Percentiles rank a stretch among this genome's conserved stretches.
phyloP scores from a whole-genome alignment of 2,113 vertebrate species.

The Eulemur rufifrons region DNA sequence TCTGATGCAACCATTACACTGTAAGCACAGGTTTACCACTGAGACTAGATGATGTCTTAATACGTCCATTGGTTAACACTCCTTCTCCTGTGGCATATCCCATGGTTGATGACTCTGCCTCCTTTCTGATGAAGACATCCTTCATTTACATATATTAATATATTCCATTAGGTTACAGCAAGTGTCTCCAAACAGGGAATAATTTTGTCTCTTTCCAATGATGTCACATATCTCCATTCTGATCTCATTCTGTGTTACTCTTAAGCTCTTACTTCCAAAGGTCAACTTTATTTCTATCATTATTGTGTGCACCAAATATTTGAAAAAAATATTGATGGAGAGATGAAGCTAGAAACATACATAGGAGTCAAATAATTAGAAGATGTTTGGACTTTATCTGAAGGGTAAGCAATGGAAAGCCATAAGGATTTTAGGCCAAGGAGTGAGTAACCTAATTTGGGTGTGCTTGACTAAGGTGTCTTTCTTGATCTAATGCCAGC shows the following conservation, averaged over 20 bases:
- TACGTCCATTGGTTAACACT: not conserved
- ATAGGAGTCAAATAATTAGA: not conserved
- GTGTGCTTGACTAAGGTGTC: not conserved
- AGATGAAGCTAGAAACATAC: not conserved
- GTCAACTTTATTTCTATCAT: not conserved
- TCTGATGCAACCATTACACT: not conserved
- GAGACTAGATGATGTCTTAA: not conserved
- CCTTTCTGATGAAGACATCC: not conserved
- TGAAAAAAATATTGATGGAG: not conserved
- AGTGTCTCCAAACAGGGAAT: not conserved
- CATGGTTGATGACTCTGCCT: not conserved
- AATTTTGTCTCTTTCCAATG: not conserved
- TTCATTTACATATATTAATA: not conserved
- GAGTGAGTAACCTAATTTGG: not conserved
- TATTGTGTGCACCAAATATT: not conserved
- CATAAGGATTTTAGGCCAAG: not conserved
- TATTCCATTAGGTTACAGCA: not conserved
- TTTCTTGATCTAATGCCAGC: not conserved
- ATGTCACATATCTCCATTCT: not conserved
- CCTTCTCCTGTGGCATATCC: rapidly evolving
- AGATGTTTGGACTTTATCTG: not conserved
- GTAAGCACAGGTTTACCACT: not conserved
- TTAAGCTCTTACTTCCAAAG: not conserved
- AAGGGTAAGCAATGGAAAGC: not conserved
- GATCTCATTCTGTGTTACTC: not conserved